phyloP scores from a whole-genome alignment of 2,888 invertebrate species.

The Rhagonycha lutea region DNA sequence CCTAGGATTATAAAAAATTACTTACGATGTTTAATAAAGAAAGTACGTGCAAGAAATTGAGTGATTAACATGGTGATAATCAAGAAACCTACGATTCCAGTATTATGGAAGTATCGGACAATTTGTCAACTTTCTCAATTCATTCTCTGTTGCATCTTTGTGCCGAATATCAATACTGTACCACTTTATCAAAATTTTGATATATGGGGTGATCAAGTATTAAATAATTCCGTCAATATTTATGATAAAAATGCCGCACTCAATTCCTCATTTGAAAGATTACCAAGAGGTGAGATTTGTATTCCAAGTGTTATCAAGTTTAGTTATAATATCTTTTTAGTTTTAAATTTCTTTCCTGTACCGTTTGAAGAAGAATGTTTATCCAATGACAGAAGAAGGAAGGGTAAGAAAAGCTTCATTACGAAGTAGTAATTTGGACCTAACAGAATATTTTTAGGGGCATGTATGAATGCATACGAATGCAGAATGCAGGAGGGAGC shows the following conservation, averaged over 20 bases:
- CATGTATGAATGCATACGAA: constrained; percentile 84
- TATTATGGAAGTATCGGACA: neutral
- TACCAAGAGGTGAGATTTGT: constrained; percentile 39
- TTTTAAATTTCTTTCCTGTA: constrained; percentile 82
- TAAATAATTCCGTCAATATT: neutral
- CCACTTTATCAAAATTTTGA: constrained; percentile 34
- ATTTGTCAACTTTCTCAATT: neutral
- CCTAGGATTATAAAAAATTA: neutral
- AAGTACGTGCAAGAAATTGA: neutral
- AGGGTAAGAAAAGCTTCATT: constrained; percentile 47
- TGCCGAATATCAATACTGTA: constrained; percentile 1
- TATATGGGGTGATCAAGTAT: constrained; percentile 39
- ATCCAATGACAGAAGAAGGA: constrained; percentile 70
- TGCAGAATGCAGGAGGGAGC: constrained; percentile 74
- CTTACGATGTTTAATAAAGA: neutral
- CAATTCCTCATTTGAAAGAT: constrained; percentile 23
- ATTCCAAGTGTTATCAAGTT: neutral
- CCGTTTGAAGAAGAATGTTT: constrained; percentile 81
- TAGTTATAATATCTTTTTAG: constrained; percentile 50
- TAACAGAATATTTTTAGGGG: constrained; percentile 56
- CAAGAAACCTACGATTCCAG: neutral
- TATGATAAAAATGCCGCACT: neutral
- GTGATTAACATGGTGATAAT: neutral
- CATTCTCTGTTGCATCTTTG: neutral
- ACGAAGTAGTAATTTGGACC: neutral